Percentiles rank a stretch among this genome's conserved stretches.
Conservation (phyloP, 2,113 vertebrate species). For the Misgurnus mizolepis region DNA sequence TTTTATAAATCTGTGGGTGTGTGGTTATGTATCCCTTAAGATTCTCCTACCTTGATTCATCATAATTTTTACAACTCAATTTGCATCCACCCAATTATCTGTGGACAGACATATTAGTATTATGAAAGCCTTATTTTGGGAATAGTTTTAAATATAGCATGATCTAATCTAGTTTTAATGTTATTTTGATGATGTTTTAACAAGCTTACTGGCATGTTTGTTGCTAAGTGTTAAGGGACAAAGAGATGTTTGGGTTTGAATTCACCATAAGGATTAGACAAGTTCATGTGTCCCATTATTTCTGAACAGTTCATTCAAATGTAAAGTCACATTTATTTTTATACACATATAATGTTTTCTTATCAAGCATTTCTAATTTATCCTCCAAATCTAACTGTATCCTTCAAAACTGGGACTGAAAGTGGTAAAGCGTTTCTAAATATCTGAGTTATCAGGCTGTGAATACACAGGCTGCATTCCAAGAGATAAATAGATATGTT, state of each 20-base stretch:
- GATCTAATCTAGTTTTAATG: neutral
- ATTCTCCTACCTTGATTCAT: constrained; percentile 39
- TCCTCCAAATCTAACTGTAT: neutral
- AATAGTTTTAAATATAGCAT: neutral
- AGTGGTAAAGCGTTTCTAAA: neutral
- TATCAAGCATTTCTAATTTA: neutral
- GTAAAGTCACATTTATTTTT: neutral
- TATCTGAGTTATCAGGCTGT: neutral
- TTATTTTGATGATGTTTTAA: neutral
- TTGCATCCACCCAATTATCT: constrained; percentile 12
- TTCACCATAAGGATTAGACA: too few relatives aligned
- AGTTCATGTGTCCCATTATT: neutral
- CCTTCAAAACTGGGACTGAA: neutral
- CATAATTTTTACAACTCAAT: constrained; percentile 25
- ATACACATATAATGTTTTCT: too few relatives aligned
- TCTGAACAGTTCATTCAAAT: constrained; percentile 1
- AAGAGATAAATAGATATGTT: constrained; percentile 19
- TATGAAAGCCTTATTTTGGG: neutral
- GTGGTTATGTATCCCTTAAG: constrained; percentile 3
- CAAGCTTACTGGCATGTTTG: too few relatives aligned
- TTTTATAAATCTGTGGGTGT: neutral
- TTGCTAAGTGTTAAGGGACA: too few relatives aligned
- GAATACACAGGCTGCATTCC: constrained; percentile 5
- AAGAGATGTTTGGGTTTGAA: too few relatives aligned
- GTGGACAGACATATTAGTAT: constrained; percentile 28